Percentiles rank a stretch among this genome's conserved stretches.
Conservation (phyloP, 37 sponge, comb jelly and placozoan species). For the Lycopodina hypogea region DNA sequence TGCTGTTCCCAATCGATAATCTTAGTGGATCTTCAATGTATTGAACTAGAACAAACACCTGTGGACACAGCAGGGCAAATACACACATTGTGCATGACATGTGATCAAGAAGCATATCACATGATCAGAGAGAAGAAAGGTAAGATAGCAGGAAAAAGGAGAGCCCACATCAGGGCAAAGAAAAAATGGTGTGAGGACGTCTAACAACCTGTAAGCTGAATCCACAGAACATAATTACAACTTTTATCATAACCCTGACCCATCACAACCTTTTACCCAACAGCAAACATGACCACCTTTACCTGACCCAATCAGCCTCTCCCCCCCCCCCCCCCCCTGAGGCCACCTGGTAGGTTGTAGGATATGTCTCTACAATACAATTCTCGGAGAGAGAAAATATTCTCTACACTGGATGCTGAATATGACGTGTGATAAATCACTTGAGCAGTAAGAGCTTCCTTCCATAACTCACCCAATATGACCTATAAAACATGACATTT, state of each 20-base stretch:
- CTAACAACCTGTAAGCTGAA: too few species aligned
- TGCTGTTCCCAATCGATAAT: constrained; percentile 89
- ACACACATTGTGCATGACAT: too few species aligned
- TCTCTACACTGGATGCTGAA: constrained; percentile 80
- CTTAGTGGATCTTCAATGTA: constrained; percentile 91
- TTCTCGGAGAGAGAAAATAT: constrained; percentile 88
- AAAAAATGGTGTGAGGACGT: too few species aligned
- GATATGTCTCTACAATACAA: constrained; percentile 96
- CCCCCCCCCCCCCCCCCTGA: too few species aligned
- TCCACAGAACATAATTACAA: too few species aligned
- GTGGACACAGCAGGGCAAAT: neutral
- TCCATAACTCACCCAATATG: too few species aligned
- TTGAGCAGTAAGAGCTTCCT: constrained; percentile 2
- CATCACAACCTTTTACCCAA: too few species aligned
- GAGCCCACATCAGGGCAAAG: neutral
- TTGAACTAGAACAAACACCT: constrained; percentile 88
- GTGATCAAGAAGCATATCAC: constrained; percentile 38
- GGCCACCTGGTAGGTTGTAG: constrained; percentile 88
- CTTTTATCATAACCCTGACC: too few species aligned
- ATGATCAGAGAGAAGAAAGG: constrained; percentile 7
- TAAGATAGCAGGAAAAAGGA: neutral
- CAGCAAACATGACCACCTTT: too few species aligned
- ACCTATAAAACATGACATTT: neutral
- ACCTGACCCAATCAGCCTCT: too few species aligned
- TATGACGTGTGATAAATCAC: neutral